These are phyloP conservation scores for Rhinoderma darwinii DNA, from an alignment of 2,113 vertebrate genomes.

Conservation along the genomic window DNA sequence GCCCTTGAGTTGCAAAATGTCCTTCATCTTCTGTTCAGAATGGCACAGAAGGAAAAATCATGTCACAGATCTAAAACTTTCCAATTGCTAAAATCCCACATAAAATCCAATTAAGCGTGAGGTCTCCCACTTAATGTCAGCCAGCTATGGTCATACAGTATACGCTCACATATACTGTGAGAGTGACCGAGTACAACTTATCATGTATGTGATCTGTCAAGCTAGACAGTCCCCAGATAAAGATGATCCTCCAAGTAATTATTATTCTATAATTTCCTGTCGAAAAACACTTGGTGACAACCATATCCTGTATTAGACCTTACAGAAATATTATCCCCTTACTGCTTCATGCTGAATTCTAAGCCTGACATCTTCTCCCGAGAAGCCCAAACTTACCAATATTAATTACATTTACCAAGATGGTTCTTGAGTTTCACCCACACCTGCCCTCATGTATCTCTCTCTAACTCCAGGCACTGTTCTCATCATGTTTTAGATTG, in stretches of 20 bases:
- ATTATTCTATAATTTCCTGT: conserved; percentile 33
- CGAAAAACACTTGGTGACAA: neutral
- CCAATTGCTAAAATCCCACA: neutral
- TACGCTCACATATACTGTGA: neutral
- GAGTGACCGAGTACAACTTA: neutral
- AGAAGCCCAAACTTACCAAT: neutral
- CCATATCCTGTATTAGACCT: neutral
- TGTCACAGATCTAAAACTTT: neutral
- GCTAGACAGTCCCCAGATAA: conserved; percentile 4
- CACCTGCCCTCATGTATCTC: neutral
- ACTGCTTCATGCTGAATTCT: neutral
- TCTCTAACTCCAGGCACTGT: neutral
- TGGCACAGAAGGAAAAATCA: neutral
- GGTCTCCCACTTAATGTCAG: neutral
- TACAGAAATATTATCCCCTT: neutral
- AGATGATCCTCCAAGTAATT: neutral
- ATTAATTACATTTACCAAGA: neutral
- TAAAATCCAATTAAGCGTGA: neutral
- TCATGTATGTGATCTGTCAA: conserved; percentile 3
- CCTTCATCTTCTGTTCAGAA: neutral
- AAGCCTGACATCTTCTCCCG: neutral
- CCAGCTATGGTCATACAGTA: neutral
- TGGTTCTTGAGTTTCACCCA: neutral
- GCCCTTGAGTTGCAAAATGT: neutral
- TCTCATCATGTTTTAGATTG: neutral